These are phyloP conservation scores for Myotis yumanensis DNA, from an alignment of 2,113 vertebrate species.

Conservation along the genomic window DNA sequence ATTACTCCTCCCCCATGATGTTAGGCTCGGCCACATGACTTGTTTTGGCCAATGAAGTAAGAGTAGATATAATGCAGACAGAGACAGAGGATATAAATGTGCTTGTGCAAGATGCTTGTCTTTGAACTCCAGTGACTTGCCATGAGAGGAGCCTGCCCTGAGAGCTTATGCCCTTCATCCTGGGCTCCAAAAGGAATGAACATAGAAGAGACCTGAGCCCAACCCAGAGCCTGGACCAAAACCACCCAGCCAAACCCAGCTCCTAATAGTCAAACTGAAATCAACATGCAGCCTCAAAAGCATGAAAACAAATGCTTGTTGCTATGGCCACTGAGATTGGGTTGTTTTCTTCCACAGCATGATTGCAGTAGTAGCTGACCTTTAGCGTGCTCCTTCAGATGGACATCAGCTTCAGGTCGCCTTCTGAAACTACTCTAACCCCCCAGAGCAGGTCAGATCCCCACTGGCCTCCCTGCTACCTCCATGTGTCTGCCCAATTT, in stretches of 20 bases:
- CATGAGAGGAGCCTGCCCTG: background rate
- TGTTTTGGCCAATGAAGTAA: background rate
- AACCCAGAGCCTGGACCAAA: background rate
- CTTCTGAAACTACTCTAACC: background rate
- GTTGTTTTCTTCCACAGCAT: background rate
- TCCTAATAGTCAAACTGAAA: conserved; percentile 7
- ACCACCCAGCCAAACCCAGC: background rate
- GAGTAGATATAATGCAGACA: background rate
- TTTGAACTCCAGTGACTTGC: conserved; percentile 10
- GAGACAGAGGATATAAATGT: background rate
- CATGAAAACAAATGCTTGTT: background rate
- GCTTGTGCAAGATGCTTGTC: background rate
- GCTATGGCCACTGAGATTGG: background rate
- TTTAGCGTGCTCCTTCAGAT: background rate
- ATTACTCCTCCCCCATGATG: background rate
- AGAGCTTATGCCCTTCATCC: background rate
- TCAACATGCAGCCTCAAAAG: background rate
- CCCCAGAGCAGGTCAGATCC: background rate
- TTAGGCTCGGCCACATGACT: background rate
- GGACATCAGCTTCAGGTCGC: background rate
- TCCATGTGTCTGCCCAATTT: background rate
- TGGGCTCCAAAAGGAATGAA: background rate
- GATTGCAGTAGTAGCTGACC: background rate
- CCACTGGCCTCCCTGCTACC: background rate
- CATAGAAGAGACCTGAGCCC: background rate